These are phyloP conservation scores for Elgaria multicarinata DNA, from an alignment of 2,113 vertebrate species.

Conservation along the genomic window DNA sequence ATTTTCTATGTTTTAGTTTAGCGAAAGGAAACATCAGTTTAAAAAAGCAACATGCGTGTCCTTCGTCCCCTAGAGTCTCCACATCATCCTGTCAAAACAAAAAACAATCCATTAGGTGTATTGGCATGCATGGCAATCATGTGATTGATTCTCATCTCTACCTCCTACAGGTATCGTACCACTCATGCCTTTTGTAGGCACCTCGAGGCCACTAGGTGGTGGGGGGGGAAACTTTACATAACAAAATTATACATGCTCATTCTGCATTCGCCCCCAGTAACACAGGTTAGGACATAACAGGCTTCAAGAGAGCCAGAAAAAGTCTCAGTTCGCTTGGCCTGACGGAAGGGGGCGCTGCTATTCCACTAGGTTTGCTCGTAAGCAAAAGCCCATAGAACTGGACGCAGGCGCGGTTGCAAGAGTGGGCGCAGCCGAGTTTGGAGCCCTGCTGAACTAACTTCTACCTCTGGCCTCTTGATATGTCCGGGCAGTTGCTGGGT, in stretches of 20 bases:
- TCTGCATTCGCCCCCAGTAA: too few species aligned
- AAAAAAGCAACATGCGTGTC: slow-evolving; percentile 69
- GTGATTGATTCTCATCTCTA: neutral
- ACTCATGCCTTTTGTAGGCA: slow-evolving; percentile 58
- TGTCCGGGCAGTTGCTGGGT: neutral
- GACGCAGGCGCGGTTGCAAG: neutral
- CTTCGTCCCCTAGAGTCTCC: slow-evolving; percentile 79
- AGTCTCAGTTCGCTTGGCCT: too few species aligned
- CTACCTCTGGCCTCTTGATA: too few species aligned
- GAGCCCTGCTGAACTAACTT: neutral
- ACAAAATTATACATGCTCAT: too few species aligned
- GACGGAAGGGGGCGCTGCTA: neutral
- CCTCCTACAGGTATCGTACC: slow-evolving; percentile 58
- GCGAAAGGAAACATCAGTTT: neutral
- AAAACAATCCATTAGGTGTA: neutral
- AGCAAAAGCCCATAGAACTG: neutral
- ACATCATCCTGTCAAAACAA: slow-evolving; percentile 60
- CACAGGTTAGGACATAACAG: too few species aligned
- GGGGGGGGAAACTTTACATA: too few species aligned
- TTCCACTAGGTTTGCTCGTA: neutral
- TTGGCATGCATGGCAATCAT: neutral
- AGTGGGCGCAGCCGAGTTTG: neutral
- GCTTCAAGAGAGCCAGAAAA: neutral
- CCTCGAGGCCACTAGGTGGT: too few species aligned
- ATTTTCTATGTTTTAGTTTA: neutral